Base-by-base conservation (phyloP, 2,113 vertebrate species). In the Sialia sialis region DNA sequence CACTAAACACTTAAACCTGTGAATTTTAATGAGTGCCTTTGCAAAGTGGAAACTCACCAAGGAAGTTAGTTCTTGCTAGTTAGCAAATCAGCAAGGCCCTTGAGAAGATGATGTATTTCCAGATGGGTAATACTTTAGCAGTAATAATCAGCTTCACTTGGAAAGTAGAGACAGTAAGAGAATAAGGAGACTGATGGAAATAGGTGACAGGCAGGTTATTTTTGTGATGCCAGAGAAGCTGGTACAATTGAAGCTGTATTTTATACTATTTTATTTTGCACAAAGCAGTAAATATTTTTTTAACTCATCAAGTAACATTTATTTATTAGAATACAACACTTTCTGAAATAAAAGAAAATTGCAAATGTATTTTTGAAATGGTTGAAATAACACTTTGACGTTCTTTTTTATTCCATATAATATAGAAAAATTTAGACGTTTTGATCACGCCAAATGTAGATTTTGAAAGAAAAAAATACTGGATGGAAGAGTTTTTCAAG, bases 21-120 rank as follows among this genome's bases (percentile, higher is more conserved):
- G 30, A 84, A 60, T 87, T 91, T 91, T 93, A 90, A 96, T 91
- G 73, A 94, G 59, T 51, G 15, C 12, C 49, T 95, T 85, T 96
- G 73, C 70, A 38, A 79, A 72, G 36, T 77, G 55, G 80, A 94
- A 92, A 89, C 25, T 94, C n/a, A n/a, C 26, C 3, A 34, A 80
- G 87, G 54, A 93, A 86, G 69, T 64, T 77, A 22, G 46, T 80
- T 89, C 34, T 67, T 84, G 32, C 46, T 83, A 58, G 84, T 87
- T 90, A 90, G 63, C 89, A 91, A 87, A 92, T 84, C 54, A 87
- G 32, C 44, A 55, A 55, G 80, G 48, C 74, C 67, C 86, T 84
- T 72, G 85, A 90, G 89, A 95, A 74, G 55, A 82, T 79, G 34
- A n/a, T 80, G 5, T 49, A 55, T 89, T 90, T 95, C 56, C 62